A percentile compares a stretch with the other conserved stretches of the same genome.
Evolutionary conservation across 2,888 invertebrate species (phyloP).

Genomic region (Dolichomitus sp.): DNA sequence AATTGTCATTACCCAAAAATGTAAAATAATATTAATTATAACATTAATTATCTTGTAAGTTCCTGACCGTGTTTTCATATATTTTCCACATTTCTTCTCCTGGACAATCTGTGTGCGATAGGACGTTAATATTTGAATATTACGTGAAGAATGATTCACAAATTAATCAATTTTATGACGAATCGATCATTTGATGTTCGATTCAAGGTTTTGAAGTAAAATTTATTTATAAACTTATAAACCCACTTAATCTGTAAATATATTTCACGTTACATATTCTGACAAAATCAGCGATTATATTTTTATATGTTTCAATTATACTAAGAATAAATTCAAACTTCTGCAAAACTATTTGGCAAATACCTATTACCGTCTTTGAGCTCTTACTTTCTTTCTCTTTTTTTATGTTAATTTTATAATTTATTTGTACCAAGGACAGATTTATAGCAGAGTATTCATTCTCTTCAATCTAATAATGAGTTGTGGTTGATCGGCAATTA

Average conservation of each 20-base stretch:
- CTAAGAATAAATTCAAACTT: neutral
- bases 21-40: too few relatives aligned
- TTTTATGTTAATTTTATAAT: neutral
- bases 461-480: neutral
- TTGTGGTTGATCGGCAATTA: constrained; percentile 10
- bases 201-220: too few relatives aligned
- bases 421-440: neutral
- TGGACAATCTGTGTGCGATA: too few relatives aligned
- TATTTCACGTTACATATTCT: neutral
- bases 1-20: too few relatives aligned
- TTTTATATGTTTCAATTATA: neutral
- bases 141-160: too few relatives aligned
- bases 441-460: neutral
- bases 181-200: too few relatives aligned
- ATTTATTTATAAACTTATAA: neutral
- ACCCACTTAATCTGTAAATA: neutral
- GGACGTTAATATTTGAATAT: too few relatives aligned
- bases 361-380: neutral
- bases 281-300: neutral
- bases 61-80: too few relatives aligned
- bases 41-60: too few relatives aligned
- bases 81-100: too few relatives aligned
- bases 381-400: neutral
- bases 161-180: too few relatives aligned
- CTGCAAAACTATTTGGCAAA: neutral